Conservation (phyloP, 2,113 vertebrate genomes). For the Tachuris rubrigastra region DNA sequence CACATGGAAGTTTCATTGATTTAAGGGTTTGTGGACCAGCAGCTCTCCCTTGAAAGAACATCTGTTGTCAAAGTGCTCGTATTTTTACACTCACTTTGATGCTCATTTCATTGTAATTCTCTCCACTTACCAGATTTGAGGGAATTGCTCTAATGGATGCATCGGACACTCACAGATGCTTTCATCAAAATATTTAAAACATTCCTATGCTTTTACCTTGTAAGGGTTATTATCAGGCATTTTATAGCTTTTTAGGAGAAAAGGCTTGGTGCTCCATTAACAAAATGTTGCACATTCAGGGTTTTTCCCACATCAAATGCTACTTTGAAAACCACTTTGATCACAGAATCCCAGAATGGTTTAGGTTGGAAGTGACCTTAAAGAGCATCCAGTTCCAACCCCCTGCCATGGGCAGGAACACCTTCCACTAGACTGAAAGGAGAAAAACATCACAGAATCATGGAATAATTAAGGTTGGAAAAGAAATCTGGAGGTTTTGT, state of each 20-base stretch:
- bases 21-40: background rate
- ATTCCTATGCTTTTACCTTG: background rate
- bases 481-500: background rate
- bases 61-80: slow-evolving; percentile 10
- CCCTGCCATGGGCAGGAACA: background rate
- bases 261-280: background rate
- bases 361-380: background rate
- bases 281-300: background rate
- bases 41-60: background rate
- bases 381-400: background rate
- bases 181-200: background rate
- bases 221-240: background rate
- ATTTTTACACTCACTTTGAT: background rate
- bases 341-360: background rate
- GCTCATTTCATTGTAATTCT: background rate
- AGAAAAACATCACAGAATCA: background rate
- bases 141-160: background rate
- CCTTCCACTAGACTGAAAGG: background rate
- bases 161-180: background rate
- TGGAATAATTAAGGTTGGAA: background rate
- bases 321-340: background rate
- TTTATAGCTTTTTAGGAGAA: background rate
- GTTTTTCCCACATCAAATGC: background rate
- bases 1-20: background rate
- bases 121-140: background rate